Conservation (phyloP, 2,797 vertebrate genomes). For the Botia kubotai region DNA sequence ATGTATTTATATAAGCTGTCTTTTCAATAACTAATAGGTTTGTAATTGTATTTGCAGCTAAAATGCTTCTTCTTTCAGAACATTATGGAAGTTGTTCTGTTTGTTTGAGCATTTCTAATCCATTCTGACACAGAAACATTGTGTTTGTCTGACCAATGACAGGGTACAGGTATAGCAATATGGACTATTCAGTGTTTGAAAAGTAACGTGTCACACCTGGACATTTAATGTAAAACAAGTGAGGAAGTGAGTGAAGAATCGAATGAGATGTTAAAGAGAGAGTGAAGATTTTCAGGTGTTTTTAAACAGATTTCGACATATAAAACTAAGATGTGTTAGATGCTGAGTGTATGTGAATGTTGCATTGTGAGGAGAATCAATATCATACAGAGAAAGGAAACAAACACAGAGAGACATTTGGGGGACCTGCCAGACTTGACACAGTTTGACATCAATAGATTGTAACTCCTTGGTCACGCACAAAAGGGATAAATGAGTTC, state of each 20-base stretch:
- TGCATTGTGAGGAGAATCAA: conserved; percentile 53
- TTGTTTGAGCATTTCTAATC: no score
- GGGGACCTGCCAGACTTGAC: conserved; percentile 9
- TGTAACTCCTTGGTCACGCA: conserved; percentile 63
- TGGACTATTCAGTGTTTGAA: no score
- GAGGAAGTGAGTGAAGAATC: not conserved
- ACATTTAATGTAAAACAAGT: no score
- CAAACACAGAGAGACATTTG: not conserved
- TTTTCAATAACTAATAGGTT: no score
- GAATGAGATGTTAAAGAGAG: not conserved
- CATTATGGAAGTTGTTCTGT: no score
- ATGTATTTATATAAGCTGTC: no score
- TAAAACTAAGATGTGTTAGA: conserved; percentile 19
- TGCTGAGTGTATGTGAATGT: not conserved
- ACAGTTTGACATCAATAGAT: conserved; percentile 45
- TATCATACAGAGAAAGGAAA: conserved; percentile 59
- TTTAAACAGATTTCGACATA: conserved; percentile 21
- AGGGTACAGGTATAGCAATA: no score
- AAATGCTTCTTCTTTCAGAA: no score
- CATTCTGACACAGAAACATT: no score
- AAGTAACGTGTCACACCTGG: no score
- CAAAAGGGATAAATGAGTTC: conserved; percentile 68
- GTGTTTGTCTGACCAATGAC: no score
- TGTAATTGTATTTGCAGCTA: no score
- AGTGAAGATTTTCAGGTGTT: conserved; percentile 24